phyloP scores from a whole-genome alignment of 2,797 vertebrate genomes.

The Denticeps clupeoides region DNA sequence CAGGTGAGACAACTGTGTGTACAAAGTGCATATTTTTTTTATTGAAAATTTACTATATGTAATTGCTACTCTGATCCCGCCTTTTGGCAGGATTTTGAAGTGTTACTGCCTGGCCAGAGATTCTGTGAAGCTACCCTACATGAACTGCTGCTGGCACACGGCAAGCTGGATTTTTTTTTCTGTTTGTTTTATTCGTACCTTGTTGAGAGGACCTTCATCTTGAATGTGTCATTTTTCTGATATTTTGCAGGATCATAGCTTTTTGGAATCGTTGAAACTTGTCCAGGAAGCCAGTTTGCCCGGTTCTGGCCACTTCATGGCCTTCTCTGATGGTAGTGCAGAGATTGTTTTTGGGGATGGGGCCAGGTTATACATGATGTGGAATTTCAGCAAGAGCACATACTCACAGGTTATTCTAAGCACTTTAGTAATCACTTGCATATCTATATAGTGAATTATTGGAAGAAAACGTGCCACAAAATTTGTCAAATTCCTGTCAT shows the following conservation, averaged over 20 bases:
- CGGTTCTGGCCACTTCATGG: slow-evolving; percentile 7
- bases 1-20: slow-evolving; percentile 38
- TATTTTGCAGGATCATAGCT: slow-evolving; percentile 25
- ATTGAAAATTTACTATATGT: no score
- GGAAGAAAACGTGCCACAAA: no score
- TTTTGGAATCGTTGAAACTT: background rate
- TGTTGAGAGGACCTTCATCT: no score
- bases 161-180: slow-evolving; percentile 16
- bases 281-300: slow-evolving; percentile 15
- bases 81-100: slow-evolving; percentile 47
- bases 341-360: slow-evolving; percentile 20
- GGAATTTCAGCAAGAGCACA: slow-evolving; percentile 4
- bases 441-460: no score
- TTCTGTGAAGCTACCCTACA: slow-evolving; percentile 28
- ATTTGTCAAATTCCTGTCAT: no score
- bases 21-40: background rate
- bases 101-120: slow-evolving; percentile 42
- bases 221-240: background rate
- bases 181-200: no score
- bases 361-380: slow-evolving; percentile 19
- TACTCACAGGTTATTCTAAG: slow-evolving; percentile 16
- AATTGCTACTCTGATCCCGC: no score
- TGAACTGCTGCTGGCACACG: slow-evolving; percentile 47
- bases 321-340: slow-evolving; percentile 23
- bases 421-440: no score